Evolutionary conservation across 2,797 vertebrate genomes (phyloP).

Genomic region (Hapalemur alaotrensis): DNA sequence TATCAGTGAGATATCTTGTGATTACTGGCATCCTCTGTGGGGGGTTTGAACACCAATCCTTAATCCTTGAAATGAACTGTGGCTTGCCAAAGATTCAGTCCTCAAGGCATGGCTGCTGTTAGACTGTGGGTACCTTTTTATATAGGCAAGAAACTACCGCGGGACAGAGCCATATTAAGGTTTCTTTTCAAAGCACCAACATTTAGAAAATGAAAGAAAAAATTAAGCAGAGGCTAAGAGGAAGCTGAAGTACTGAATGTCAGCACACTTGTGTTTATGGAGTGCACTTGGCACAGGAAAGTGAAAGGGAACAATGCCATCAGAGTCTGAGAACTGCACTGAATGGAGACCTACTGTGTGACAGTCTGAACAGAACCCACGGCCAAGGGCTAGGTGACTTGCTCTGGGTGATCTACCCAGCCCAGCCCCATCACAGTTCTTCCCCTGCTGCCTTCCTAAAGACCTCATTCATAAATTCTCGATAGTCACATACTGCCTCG

Average conservation of each 20-base stretch:
- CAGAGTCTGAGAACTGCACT: not conserved
- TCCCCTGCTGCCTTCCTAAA: not conserved
- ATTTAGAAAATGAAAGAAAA: not conserved
- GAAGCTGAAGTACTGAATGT: not conserved
- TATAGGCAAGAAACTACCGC: not conserved
- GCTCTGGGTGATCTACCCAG: not conserved
- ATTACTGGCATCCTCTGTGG: not conserved
- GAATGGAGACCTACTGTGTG: not conserved
- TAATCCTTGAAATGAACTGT: not conserved
- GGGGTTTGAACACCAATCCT: not conserved
- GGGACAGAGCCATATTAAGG: not conserved
- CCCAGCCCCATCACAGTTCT: not conserved
- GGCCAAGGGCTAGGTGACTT: not conserved
- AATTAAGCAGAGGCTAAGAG: not conserved
- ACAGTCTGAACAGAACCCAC: too few species aligned
- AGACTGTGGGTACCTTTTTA: not conserved
- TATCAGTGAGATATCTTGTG: not conserved
- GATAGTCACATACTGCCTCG: not conserved
- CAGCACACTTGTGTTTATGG: accelerated
- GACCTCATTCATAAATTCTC: not conserved
- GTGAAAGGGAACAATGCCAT: accelerated
- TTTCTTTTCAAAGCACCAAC: not conserved
- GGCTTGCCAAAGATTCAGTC: not conserved
- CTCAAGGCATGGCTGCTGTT: not conserved
- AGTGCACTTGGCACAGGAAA: not conserved